These are phyloP conservation scores for Lingula anatina DNA, from an alignment of 2,888 invertebrate species.

Conservation along the genomic window DNA sequence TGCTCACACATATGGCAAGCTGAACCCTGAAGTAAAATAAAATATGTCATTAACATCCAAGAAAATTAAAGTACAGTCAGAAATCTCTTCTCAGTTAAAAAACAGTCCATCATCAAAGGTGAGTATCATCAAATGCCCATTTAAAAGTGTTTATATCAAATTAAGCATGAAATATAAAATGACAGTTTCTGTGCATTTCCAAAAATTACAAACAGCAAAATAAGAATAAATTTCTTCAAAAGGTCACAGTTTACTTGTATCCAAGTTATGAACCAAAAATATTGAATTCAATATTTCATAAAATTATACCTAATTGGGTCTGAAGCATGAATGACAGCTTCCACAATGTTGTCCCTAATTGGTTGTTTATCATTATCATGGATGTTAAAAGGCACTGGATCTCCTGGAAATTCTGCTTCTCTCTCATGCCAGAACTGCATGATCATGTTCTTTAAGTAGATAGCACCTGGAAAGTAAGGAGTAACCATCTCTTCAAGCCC, in stretches of 20 bases:
- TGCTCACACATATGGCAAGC: conserved; percentile 84
- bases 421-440: conserved; percentile 74
- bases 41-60: not conserved
- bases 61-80: too few relatives aligned
- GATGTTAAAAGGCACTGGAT: conserved; percentile 68
- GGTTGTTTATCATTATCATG: conserved; percentile 94
- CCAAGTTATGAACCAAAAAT: too few relatives aligned
- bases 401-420: conserved; percentile 40
- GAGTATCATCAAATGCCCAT: too few relatives aligned
- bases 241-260: too few relatives aligned
- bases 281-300: not conserved
- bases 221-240: too few relatives aligned
- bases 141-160: not conserved
- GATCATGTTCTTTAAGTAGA: conserved; percentile 93
- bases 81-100: not conserved
- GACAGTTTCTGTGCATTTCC: not conserved
- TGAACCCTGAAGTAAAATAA: conserved; percentile 64
- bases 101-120: not conserved
- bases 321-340: conserved; percentile 89
- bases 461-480: conserved; percentile 65
- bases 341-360: conserved; percentile 89
- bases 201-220: too few relatives aligned
- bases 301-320: conserved; percentile 67
- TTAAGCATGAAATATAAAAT: not conserved
- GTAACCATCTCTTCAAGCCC: too few relatives aligned